phyloP scores from a whole-genome alignment of 2,797 vertebrate genomes.

The Macroramphosus scolopax region DNA sequence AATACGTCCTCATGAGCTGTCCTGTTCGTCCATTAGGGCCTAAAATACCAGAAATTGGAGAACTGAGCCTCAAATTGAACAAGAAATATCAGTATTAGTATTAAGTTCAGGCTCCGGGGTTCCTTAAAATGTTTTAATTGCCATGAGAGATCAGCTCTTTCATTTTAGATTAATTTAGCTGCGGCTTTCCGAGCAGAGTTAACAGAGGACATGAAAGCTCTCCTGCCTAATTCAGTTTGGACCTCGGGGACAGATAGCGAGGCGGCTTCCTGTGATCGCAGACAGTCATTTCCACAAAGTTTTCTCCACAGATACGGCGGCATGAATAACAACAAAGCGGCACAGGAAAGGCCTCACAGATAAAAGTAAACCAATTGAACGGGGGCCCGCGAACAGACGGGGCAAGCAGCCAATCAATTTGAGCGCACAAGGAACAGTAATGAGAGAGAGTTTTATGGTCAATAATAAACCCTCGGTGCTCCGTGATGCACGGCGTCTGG shows the following conservation, averaged over 20 bases:
- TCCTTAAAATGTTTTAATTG: constrained; percentile 14
- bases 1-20: no score
- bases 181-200: constrained; percentile 46
- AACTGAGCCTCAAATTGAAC: constrained; percentile 11
- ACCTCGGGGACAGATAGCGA: constrained; percentile 52
- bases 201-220: constrained; percentile 44
- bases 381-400: constrained; percentile 32
- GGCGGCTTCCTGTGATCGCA: constrained; percentile 56
- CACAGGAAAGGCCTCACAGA: constrained; percentile 35
- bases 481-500: constrained; percentile 11
- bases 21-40: no score
- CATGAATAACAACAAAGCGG: constrained; percentile 37
- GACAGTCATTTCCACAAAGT: constrained; percentile 46
- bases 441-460: constrained; percentile 44
- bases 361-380: constrained; percentile 45
- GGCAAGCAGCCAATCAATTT: constrained; percentile 47
- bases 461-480: constrained; percentile 45
- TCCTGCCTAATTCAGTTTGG: constrained; percentile 55
- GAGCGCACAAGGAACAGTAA: constrained; percentile 36
- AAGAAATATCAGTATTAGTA: no score
- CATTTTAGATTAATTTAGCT: constrained; percentile 35
- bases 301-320: constrained; percentile 34
- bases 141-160: constrained; percentile 34
- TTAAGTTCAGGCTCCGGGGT: constrained; percentile 17
- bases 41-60: background rate